Evolutionary conservation across 2,888 invertebrate species (phyloP), one percentile per base, ranked within the genome.

Genomic region (Reticulitermes lucifugus): DNA sequence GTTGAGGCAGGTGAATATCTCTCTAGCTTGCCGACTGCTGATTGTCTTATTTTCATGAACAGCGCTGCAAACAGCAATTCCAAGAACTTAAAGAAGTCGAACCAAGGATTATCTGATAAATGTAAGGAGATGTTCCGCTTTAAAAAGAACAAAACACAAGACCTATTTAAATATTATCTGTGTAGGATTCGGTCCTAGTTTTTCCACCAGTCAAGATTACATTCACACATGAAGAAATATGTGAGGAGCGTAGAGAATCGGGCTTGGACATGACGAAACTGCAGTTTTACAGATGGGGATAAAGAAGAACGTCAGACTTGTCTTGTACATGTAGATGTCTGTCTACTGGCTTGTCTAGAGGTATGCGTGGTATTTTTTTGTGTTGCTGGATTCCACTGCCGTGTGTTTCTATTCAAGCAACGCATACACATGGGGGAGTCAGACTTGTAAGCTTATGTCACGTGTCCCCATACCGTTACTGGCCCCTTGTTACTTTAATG

Each of bases 401-500:
- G 41, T 73, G n/a, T 29, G 71, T 25, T 29, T 25, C 71, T 71
- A 35, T 29, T 71, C 75, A 7, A 43, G 41, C 75, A 25, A 21
- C 41, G n/a, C 25, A 73, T 29, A 73, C 73, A 73, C 41, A 46
- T 77, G 77, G 77, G 77, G 73, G 73, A 73, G 70, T 70, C 41
- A 43, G 77, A 70, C 65, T 43, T 70, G 43, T 25, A 43, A 46
- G 60, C 59, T 60, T 80, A 55, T 59, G 55, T 81, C 60, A 75
- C 75, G 75, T 83, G 83, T 73, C 51, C 21, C 25, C 22, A 29
- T 81, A 29, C 81, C 60, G 81, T 81, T 81, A 81, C 77, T 83
- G 55, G 77, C 41, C 83, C 65, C 83, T 81, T 81, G 84, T 84
- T 84, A 84, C 80, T 84, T 71, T 84, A 84, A 84, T 84, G 82